Base-by-base conservation (phyloP, 37 sponge, comb jelly and placozoan genomes). In the Diacarnus erythraeanus region DNA sequence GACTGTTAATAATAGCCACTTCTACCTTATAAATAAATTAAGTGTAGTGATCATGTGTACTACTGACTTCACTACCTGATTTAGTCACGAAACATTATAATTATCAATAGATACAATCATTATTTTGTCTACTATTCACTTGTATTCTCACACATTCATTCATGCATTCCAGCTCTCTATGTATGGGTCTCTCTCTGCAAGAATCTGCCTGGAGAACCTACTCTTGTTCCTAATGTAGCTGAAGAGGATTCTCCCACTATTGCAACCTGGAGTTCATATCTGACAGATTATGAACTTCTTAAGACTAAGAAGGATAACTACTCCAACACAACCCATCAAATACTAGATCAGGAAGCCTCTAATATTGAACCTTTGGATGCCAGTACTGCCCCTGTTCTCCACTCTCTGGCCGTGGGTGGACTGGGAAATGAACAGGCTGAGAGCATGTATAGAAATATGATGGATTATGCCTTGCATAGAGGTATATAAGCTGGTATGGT, bases 131-230 rank as follows among this genome's bases (percentile, higher is more conserved):
- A n/a, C n/a, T n/a, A n/a, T n/a, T n/a, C n/a, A n/a, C n/a, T n/a
- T n/a, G n/a, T n/a, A n/a, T n/a, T n/a, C n/a, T n/a, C n/a, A n/a
- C n/a, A n/a, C n/a, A n/a, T n/a, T n/a, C n/a, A n/a, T n/a, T n/a
- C n/a, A n/a, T n/a, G n/a, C n/a, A n/a, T n/a, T n/a, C 12, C 74
- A 85, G 86, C 79, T 10, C 4, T 85, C 30, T 60, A 73, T 64
- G 41, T 38, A 2, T 85, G 86, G 86, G 73, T 70, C 21, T 72
- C 86, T 21, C 74, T 85, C 40, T 85, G 86, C 31, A 72, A 74
- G 74, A 23, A 54, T 20, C 47, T 78, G 12, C 84, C 84, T 3
- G 65, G 56, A 9, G 34, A 33, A 21, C 12, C 18, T 35, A 30
- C 26, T 9, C 12, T 1, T 1, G 33, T 8, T 22, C 57, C 56